Base-by-base conservation (phyloP, 2,113 vertebrate species). In the Catharus minimus region DNA sequence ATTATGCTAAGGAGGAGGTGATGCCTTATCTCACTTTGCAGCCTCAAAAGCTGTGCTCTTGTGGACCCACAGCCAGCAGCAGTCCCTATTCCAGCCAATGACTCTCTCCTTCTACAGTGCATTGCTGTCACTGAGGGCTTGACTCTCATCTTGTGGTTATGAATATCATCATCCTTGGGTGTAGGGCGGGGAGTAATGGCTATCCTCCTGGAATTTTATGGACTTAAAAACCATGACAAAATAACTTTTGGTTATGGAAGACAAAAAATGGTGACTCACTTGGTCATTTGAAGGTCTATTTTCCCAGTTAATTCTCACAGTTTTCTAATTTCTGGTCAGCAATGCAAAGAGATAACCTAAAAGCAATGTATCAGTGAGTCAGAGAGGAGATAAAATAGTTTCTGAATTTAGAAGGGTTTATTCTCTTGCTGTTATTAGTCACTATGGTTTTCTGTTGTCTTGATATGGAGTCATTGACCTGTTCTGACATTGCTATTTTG, bases 131-230 rank as follows among this genome's bases (percentile, higher is more conserved):
- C 47, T 46, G 13, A 71, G 47, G 9, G 38, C 17, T 69, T 81
- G 22, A 36, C 22, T 55, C 7, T 4, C 8, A 15, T 7, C 5
- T 16, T 60, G 57, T 11, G 36, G 21, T 4, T 50, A 36, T 30
- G 32, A 49, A 46, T 27, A 8, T 2, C 4, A 22, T 60, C 52
- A 41, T 55, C n/a, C 5, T 32, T 71, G 52, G 26, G 13, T 46
- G 5, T 49, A 26, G 2, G 0, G 41, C 33, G 39, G 81, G 0
- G n/a, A 9, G 27, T 9, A 68, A 39, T 49, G 11, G 2, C 11
- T 81, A 4, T 50, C n/a, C 38, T 39, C 86, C 57, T 67, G 3
- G 4, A 65, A 20, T 52, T 28, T 4, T 17, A 39, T 15, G 30
- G 11, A 67, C 16, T 65, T 64, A 39, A 76, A 71, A 68, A 30